These are phyloP conservation scores for Campoletis raptor DNA, from an alignment of 2,888 invertebrate species.

Conservation along the genomic window DNA sequence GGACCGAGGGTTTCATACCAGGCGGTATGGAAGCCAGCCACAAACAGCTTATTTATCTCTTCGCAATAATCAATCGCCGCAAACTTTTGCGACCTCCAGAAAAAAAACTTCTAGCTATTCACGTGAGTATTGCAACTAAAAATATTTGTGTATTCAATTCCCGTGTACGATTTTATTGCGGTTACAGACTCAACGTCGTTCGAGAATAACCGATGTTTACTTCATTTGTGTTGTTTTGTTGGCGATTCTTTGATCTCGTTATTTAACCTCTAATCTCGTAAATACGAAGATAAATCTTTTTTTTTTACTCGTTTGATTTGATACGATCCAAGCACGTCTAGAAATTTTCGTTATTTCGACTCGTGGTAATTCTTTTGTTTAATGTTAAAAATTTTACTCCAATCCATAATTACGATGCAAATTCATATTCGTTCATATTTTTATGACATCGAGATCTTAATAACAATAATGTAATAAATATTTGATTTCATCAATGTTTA, in stretches of 20 bases:
- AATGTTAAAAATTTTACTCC: not conserved
- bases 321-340: not conserved
- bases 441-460: not conserved
- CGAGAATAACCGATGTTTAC: constrained; percentile 15
- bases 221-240: constrained; percentile 46
- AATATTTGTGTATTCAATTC: not conserved
- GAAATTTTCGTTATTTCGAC: not conserved
- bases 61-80: constrained; percentile 77
- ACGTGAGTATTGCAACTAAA: constrained; percentile 50
- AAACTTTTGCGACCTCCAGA: constrained; percentile 73
- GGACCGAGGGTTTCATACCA: constrained; percentile 59
- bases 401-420: not conserved
- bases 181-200: not conserved
- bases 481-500: constrained; percentile 22
- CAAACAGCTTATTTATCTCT: constrained; percentile 81
- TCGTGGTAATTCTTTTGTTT: not conserved
- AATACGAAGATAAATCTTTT: not conserved
- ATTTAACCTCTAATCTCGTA: constrained; percentile 43
- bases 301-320: not conserved
- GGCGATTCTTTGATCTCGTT: constrained; percentile 13
- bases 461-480: not conserved
- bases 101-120: constrained; percentile 58
- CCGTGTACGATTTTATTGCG: not conserved
- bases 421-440: not conserved
- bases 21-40: constrained; percentile 78